Evolutionary conservation across 2,888 invertebrate genomes (phyloP).

Genomic region (Perizoma affinitatum): DNA sequence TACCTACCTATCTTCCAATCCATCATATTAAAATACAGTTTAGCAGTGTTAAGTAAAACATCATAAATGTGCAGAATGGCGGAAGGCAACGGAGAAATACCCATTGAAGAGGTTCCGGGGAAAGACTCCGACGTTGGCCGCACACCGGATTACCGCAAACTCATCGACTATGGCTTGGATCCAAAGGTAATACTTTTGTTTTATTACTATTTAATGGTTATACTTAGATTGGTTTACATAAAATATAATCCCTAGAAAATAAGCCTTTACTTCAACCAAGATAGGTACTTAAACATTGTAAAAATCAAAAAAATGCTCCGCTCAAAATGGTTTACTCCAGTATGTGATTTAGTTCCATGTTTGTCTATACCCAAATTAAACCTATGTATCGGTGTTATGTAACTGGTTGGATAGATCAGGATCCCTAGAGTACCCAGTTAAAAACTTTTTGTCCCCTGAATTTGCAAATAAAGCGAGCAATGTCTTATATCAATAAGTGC

Average conservation of each 20-base stretch:
- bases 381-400: no score
- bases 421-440: no score
- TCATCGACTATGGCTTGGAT: constrained; percentile 97
- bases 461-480: constrained; percentile 37
- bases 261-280: not conserved
- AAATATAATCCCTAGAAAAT: not conserved
- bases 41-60: constrained; percentile 54
- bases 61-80: constrained; percentile 88
- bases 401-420: no score
- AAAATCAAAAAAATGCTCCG: no score
- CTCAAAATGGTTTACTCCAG: no score
- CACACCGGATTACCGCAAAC: constrained; percentile 96
- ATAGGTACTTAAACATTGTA: no score
- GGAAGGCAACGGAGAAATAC: constrained; percentile 94
- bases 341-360: no score
- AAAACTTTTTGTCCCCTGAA: not conserved
- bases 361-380: no score
- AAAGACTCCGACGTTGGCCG: constrained; percentile 87
- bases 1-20: constrained; percentile 12
- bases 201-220: not conserved
- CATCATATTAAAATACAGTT: constrained; percentile 9
- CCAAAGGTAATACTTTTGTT: constrained; percentile 87
- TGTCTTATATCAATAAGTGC: constrained; percentile 38
- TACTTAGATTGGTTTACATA: not conserved
- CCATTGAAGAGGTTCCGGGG: constrained; percentile 88